These are phyloP conservation scores for Acanthosoma haemorrhoidale DNA, from an alignment of 2,888 invertebrate species.

Conservation along the genomic window DNA sequence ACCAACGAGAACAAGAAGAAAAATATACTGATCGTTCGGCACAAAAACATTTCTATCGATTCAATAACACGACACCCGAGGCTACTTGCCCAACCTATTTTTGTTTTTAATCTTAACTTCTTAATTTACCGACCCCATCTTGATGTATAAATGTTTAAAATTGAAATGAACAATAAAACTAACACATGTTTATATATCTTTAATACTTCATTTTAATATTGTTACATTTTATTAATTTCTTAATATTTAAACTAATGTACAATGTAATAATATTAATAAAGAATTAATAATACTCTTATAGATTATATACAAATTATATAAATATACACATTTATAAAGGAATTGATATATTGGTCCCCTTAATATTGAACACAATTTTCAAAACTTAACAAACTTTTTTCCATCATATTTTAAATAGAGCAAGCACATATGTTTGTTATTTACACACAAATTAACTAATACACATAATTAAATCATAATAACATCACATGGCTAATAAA, in stretches of 20 bases:
- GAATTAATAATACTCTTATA: slow-evolving; percentile 9
- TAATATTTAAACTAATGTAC: slow-evolving; percentile 20
- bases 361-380: slow-evolving; percentile 21
- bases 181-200: slow-evolving; percentile 8
- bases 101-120: not conserved
- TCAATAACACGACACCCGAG: slow-evolving; percentile 13
- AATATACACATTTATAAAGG: slow-evolving; percentile 21
- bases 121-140: not conserved
- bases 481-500: not conserved
- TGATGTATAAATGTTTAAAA: not conserved
- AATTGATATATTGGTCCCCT: slow-evolving; percentile 18
- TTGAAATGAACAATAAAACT: not conserved
- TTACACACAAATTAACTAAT: not conserved
- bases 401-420: too few species aligned
- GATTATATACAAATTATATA: slow-evolving; percentile 26
- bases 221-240: slow-evolving; percentile 17
- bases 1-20: not conserved
- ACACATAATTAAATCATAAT: slow-evolving; percentile 8
- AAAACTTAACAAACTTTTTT: too few species aligned
- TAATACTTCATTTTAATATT: slow-evolving; percentile 21
- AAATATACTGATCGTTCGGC: slow-evolving; percentile 5
- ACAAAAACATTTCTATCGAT: slow-evolving; percentile 16
- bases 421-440: slow-evolving; percentile 13
- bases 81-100: slow-evolving; percentile 24
- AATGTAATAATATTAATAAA: slow-evolving; percentile 10